Evolutionary conservation across 2,888 invertebrate genomes (phyloP), one percentile per base, ranked within the genome.

Genomic region (Entomobrya proxima): DNA sequence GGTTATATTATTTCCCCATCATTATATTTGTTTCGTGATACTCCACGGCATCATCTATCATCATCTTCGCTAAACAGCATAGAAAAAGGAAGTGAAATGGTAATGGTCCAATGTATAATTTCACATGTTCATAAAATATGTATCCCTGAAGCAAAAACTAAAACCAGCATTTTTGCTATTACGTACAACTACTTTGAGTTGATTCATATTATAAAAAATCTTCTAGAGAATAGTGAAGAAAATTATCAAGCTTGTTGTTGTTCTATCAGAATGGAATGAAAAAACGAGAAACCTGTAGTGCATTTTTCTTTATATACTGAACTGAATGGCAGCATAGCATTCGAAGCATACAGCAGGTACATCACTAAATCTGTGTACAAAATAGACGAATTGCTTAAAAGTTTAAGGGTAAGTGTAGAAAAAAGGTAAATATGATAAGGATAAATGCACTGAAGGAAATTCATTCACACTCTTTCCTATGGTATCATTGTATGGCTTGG

Each of bases 1-100:
- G 61, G 61, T 35, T 64, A 64, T 64, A 64, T 64, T 64, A 18
- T 61, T 15, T 61, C 44, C n/a, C 13, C 27, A 30, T 47, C 47
- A 44, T 47, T 11, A 27, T 27, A 15, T 37, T 15, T n/a, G 52
- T 52, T 21, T 21, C 3, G 44, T 44, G 11, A 4, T 30, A 6
- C 61, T 61, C 24, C 61, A 32, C 27, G 11, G 27, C 30, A 52
- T 52, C 35, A 1, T 18, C 13, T 35, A 64, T 64, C 35, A 64
- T 18, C 61, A 64, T 64, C 61, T 32, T 64, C 35, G 58, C 21
- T 5, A 13, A 32, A 58, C 11, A 11, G 30, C 1, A 30, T 3
- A 58, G 1, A 64, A 35, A 35, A n/a, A 64, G 11, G 35, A 64
- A 64, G 32, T 4, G n/a, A 18, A 35, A 2, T 32, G 21, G 15